Evolutionary conservation across 2,797 vertebrate genomes (phyloP).

Genomic region (Sebastiscus tertius): DNA sequence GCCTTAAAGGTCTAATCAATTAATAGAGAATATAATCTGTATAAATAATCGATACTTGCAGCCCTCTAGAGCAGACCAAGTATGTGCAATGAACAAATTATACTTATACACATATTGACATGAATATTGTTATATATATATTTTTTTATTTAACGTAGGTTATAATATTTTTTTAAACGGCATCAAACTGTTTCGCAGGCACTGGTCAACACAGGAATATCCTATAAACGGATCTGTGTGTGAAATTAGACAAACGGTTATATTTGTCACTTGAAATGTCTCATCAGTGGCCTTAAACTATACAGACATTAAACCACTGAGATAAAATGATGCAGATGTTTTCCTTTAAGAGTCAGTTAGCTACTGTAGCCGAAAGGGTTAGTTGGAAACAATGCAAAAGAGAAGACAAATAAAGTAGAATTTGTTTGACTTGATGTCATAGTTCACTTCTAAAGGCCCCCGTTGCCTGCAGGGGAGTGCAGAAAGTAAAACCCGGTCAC

Average conservation of each 20-base stretch:
- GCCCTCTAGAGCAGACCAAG: not conserved
- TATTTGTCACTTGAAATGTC: not conserved
- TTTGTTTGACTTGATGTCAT: conserved; percentile 20
- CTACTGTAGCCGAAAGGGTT: not conserved
- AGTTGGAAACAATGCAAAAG: not conserved
- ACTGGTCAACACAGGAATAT: not conserved
- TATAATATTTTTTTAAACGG: not conserved
- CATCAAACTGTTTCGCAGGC: not conserved
- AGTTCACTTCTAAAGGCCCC: not conserved
- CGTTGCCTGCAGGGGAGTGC: conserved; percentile 10
- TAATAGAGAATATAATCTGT: not conserved
- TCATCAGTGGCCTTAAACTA: not conserved
- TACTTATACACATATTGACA: too few species aligned
- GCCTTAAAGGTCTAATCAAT: not conserved
- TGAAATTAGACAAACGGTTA: not conserved
- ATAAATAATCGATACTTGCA: rapidly evolving
- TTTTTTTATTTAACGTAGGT: not conserved
- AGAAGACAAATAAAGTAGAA: conserved; percentile 2
- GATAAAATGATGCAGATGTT: not conserved
- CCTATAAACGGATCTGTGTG: not conserved
- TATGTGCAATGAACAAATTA: too few species aligned
- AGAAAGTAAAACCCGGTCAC: not conserved
- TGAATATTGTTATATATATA: not conserved
- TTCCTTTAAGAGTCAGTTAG: not conserved
- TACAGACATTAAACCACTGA: not conserved